Evolutionary conservation across 2,113 vertebrate genomes (phyloP).

Genomic region (Malurus melanocephalus): DNA sequence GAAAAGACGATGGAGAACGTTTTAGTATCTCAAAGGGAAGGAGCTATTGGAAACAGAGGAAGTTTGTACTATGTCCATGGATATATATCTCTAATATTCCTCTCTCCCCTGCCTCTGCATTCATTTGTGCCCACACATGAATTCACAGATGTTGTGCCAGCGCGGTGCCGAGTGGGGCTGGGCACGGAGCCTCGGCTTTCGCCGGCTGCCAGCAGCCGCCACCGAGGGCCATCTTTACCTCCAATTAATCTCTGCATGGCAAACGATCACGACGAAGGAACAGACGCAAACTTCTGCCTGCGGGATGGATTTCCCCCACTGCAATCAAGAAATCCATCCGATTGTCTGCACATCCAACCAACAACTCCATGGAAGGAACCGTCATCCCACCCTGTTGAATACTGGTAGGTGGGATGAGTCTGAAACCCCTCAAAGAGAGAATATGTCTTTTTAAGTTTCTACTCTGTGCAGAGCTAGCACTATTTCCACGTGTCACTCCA

Average conservation of each 20-base stretch:
- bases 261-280: not conserved
- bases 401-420: fast-evolving
- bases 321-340: not conserved
- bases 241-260: not conserved
- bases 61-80: not conserved
- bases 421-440: not conserved
- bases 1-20: not conserved
- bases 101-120: not conserved
- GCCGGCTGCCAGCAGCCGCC: not conserved
- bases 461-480: not conserved
- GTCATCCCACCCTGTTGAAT: not conserved
- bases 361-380: not conserved
- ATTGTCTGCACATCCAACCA: not conserved
- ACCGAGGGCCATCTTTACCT: not conserved
- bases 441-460: not conserved
- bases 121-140: not conserved
- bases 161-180: not conserved
- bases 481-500: not conserved
- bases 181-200: not conserved
- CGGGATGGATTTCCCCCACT: not conserved
- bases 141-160: not conserved
- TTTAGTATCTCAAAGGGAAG: not conserved
- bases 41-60: not conserved
- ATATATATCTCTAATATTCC: not conserved
- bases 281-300: not conserved